Base-by-base conservation (phyloP, 53 echinoderm and acorn worm species). In the Echinometra lucunter region DNA sequence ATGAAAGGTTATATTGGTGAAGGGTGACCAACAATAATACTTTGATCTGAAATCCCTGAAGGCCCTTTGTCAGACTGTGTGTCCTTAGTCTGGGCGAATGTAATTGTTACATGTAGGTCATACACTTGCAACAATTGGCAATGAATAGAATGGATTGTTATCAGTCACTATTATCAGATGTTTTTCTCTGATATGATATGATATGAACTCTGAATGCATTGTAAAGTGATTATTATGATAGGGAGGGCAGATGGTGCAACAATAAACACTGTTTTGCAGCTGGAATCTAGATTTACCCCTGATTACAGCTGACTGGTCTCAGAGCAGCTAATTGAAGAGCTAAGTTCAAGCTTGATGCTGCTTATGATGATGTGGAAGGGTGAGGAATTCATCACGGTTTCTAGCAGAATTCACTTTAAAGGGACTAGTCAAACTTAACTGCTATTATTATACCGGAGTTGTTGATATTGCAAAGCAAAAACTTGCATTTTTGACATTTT, bases 61-160 rank as follows among this genome's bases (percentile, higher is more conserved):
- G 8, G 13, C 32, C 78, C 38, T 78, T 75, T 72, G 72, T 30
- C 8, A 34, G 66, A 7, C 6, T 72, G 19, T 30, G 30, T 72
- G 13, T 13, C 72, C 30, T 34, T 18, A 42, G 38, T 78, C 42
- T 78, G 78, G 38, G 78, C 19, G 8, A 0, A 78, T 19, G 78
- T 69, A 69, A n/a, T 69, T 69, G 38, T 75, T 75, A 9, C 53
- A 53, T 53, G 53, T 53, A 53, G 53, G 53, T 13, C 53, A 53
- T 53, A 75, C 42, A 40, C 38, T 72, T 72, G 30, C 8, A 72
- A 34, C 42, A 18, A 42, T 17, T 78, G 78, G 40, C 78, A 78
- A 78, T 78, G 78, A 78, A 78, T 19, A 18, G 78, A 78, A 78
- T 78, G 38, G 28, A 78, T 78, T 78, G 78, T 78, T 78, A 42